Evolutionary conservation across 1,140 invertebrate species (phyloP), one percentile per base, ranked within the genome.

Genomic region (Bombus cullumanus): DNA sequence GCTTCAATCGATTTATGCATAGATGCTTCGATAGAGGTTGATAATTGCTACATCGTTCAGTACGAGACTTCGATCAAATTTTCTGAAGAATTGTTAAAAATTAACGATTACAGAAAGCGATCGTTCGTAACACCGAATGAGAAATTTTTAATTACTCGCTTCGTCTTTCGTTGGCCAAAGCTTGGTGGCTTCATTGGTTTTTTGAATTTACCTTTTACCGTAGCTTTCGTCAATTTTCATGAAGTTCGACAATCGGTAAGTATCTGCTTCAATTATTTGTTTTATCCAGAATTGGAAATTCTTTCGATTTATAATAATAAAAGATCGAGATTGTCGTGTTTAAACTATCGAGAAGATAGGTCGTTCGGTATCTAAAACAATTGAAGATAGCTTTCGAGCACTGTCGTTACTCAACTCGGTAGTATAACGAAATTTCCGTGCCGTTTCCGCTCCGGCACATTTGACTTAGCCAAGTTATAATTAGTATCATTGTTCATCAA

Each of bases 401-500:
- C 10, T 15, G n/a, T 13, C 10, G 31, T 39, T 75, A 47, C n/a
- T 74, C 39, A 25, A 22, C 31, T 47, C 6, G 6, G 10, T 39
- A 31, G n/a, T 34, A 8, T 66, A 57, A 28, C 22, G 43, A 57
- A 76, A 76, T 76, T 47, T 57, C 13, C 37, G 41, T 31, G 18
- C 28, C 71, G 15, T 43, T 41, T 43, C n/a, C 28, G 71, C 39
- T 77, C 10, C n/a, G 31, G 59, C 34, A 43, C 31, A 34, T 34
- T 37, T 37, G 39, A 31, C 39, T 39, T 34, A n/a, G 71, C 43
- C 31, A 76, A 66, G 28, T 78, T 64, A 41, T 78, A 78, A 78
- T 78, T 64, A 31, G 59, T 43, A 66, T 41, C 59, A 71, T 57
- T 64, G 41, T 81, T 53, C 86, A 86, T 76, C 76, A 74, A 81